Evolutionary conservation across 1,140 invertebrate species (phyloP), one percentile per base, ranked within the genome.

Genomic region (Mactra quadrangularis): DNA sequence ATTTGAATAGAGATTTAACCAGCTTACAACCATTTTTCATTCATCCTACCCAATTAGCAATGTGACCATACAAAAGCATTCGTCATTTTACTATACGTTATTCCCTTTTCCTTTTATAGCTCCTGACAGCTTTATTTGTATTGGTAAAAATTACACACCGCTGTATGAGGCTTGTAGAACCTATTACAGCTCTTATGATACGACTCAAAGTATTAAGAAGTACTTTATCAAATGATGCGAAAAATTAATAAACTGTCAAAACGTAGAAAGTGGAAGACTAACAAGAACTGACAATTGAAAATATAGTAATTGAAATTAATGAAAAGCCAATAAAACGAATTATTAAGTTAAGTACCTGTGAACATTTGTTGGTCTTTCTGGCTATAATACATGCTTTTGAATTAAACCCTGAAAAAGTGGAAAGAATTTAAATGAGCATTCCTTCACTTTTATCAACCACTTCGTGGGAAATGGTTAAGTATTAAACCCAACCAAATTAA

Each of bases 201-300:
- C 9, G 64, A 22, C 13, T 50, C 22, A 19, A 41, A 29, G 64
- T 68, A 45, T 68, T 68, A 15, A 68, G 45, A 29, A 47, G 7
- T 68, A 41, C 38, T 41, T 47, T 68, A 41, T 47, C 64, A 68
- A 68, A 68, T 50, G 38, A 68, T 68, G 64, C 45, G 64, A 68
- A 68, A 68, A 68, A 68, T 68, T 68, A 68, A 68, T 68, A 68
- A 68, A 68, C 64, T 68, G 64, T 68, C 64, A 68, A 50, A 68
- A 41, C 47, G 17, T 68, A 19, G 25, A 41, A 68, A 25, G 45
- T 38, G 33, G 31, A 50, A 52, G 47, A 6, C 15, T 68, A 68
- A 68, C 41, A 11, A 68, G 35, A 25, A 33, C 25, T 50, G 64
- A 50, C 64, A 68, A 50, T 68, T 38, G 35, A 35, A 64, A 64